phyloP scores from a whole-genome alignment of 2,888 invertebrate genomes.

The Aporophyla nigra region DNA sequence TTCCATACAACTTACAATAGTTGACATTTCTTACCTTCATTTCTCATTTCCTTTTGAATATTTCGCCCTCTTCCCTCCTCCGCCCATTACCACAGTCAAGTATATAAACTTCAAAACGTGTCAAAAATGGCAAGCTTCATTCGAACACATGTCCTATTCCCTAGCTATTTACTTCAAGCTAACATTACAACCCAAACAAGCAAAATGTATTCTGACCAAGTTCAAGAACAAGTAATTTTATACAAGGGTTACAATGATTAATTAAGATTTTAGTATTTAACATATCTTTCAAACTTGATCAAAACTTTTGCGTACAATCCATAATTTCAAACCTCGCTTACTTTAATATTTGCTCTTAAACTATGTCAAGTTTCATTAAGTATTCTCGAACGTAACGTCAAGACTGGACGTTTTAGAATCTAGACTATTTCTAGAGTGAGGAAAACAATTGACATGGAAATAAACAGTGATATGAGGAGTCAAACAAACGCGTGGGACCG shows the following conservation, averaged over 20 bases:
- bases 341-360: slow-evolving; percentile 41
- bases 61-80: background rate
- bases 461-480: slow-evolving; percentile 59
- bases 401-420: slow-evolving; percentile 59
- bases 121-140: slow-evolving; percentile 67
- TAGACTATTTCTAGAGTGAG: slow-evolving; percentile 43
- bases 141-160: slow-evolving; percentile 62
- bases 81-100: slow-evolving; percentile 44
- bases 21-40: background rate
- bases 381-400: slow-evolving; percentile 54
- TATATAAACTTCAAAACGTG: slow-evolving; percentile 66
- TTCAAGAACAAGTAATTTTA: slow-evolving; percentile 47
- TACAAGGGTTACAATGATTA: slow-evolving; percentile 45
- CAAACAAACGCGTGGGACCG: slow-evolving; percentile 27
- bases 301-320: slow-evolving; percentile 59
- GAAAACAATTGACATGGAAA: slow-evolving; percentile 63
- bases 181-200: slow-evolving; percentile 53
- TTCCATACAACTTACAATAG: slow-evolving; percentile 2
- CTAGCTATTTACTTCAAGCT: slow-evolving; percentile 58
- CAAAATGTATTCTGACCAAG: slow-evolving; percentile 63
- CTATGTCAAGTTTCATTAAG: slow-evolving; percentile 53
- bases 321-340: slow-evolving; percentile 50
- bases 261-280: slow-evolving; percentile 48
- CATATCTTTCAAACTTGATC: slow-evolving; percentile 61
- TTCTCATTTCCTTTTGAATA: background rate